Evolutionary conservation across 35 echinoderm and acorn worm genomes (phyloP).

Genomic region (Diadema setosum): DNA sequence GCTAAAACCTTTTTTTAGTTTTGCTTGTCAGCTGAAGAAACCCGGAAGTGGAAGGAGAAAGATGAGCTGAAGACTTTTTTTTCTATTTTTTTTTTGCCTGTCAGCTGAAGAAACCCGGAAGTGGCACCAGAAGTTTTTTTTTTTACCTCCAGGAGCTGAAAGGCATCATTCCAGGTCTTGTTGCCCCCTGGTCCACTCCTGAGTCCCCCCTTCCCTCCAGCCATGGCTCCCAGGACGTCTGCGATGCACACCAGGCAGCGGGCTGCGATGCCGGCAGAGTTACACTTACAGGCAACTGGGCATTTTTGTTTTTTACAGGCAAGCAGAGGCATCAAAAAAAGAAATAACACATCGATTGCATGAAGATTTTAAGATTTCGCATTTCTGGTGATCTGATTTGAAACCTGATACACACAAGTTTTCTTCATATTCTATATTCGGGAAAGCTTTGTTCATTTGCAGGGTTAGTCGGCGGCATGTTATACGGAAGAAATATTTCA

Average conservation of each 20-base stretch:
- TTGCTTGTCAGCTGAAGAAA: too few species aligned
- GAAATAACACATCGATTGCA: too few species aligned
- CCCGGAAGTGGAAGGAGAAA: too few species aligned
- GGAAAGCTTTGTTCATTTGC: not conserved
- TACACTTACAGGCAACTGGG: conserved; percentile 63
- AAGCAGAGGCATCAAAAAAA: too few species aligned
- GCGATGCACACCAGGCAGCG: conserved; percentile 88
- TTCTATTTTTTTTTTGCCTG: too few species aligned
- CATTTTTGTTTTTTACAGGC: too few species aligned
- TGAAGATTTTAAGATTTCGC: too few species aligned
- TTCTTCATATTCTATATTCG: not conserved
- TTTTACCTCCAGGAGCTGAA: conserved; percentile 72
- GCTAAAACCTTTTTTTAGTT: too few species aligned
- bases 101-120: too few species aligned
- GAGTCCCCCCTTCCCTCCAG: conserved; percentile 75
- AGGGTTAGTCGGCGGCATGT: not conserved
- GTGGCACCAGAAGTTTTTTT: too few species aligned
- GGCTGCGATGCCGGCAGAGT: conserved; percentile 78
- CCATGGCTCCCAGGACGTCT: conserved; percentile 91
- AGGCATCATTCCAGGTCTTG: conserved; percentile 66
- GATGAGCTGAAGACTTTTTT: too few species aligned
- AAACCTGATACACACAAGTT: not conserved
- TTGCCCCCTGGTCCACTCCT: conserved; percentile 94
- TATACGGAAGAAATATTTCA: not conserved
- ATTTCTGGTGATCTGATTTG: too few species aligned